Percentiles rank a stretch among this genome's conserved stretches.
Conservation (phyloP, 1,140 invertebrate genomes). For the Elysia chlorotica region DNA sequence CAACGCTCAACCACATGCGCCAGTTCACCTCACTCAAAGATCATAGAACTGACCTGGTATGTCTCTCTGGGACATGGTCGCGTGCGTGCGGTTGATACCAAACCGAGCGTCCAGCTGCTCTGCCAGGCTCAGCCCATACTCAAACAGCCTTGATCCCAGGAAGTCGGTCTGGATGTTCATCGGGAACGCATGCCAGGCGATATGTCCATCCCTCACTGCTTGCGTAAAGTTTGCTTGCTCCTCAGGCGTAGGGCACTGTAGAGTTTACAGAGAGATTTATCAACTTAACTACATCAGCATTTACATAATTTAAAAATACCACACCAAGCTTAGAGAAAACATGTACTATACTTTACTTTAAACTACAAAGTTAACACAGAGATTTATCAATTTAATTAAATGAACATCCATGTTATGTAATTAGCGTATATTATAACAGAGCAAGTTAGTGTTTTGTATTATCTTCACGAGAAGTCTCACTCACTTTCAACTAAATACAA, state of each 20-base stretch:
- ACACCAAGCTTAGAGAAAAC: not conserved
- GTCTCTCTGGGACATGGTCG: slow-evolving; percentile 48
- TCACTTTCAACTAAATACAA: too few species aligned
- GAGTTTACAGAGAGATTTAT: too few species aligned
- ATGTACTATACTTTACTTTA: too few species aligned
- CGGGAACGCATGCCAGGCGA: slow-evolving; percentile 52
- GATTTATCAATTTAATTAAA: too few species aligned
- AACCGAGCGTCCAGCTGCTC: slow-evolving; percentile 37
- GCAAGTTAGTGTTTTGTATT: too few species aligned
- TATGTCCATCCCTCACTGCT: slow-evolving; percentile 36
- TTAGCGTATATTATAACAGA: too few species aligned
- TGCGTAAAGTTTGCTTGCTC: slow-evolving; percentile 28
- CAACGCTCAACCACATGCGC: too few species aligned
- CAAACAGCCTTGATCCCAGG: slow-evolving; percentile 35
- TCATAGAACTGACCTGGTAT: slow-evolving; percentile 41
- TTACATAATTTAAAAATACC: too few species aligned
- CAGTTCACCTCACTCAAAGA: not conserved
- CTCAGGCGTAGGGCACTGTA: slow-evolving; percentile 44
- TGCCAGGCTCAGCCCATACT: slow-evolving; percentile 38
- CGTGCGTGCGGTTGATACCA: slow-evolving; percentile 30
- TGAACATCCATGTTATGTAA: too few species aligned
- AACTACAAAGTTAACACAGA: too few species aligned
- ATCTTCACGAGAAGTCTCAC: too few species aligned
- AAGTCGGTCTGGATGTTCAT: slow-evolving; percentile 56
- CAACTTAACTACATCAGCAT: too few species aligned